phyloP scores from a whole-genome alignment of 2,888 invertebrate species.

The Automeris io region DNA sequence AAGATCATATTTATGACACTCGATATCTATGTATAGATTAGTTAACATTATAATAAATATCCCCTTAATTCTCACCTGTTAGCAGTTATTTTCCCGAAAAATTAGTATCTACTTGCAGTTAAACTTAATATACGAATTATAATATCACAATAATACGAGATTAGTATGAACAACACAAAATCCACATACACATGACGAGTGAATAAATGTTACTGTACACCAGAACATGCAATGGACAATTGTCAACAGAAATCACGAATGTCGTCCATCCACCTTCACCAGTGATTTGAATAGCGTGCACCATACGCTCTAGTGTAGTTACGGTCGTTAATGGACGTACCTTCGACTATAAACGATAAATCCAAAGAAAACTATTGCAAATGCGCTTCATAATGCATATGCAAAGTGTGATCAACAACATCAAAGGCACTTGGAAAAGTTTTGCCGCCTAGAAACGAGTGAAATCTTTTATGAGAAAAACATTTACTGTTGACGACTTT shows the following conservation, averaged over 20 bases:
- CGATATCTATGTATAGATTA: slow-evolving; percentile 23
- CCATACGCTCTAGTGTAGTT: slow-evolving; percentile 50
- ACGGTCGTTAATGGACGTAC: slow-evolving; percentile 75
- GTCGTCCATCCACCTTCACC: slow-evolving; percentile 49
- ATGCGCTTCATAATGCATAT: slow-evolving; percentile 79
- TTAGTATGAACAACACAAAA: slow-evolving; percentile 19
- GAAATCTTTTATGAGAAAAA: slow-evolving; percentile 62
- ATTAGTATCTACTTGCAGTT: slow-evolving; percentile 1
- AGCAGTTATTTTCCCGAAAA: not conserved
- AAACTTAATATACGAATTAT: slow-evolving; percentile 9
- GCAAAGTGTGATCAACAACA: slow-evolving; percentile 79
- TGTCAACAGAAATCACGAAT: slow-evolving; percentile 12
- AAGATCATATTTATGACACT: slow-evolving; percentile 2
- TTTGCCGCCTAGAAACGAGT: slow-evolving; percentile 76
- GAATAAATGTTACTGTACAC: slow-evolving; percentile 8
- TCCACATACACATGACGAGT: slow-evolving; percentile 10
- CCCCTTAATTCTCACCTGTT: not conserved
- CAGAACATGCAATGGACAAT: slow-evolving; percentile 20
- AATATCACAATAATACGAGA: slow-evolving; percentile 6
- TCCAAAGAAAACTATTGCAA: slow-evolving; percentile 79
- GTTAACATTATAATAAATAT: not conserved
- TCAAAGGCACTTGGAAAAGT: slow-evolving; percentile 77
- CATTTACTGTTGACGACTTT: slow-evolving; percentile 18
- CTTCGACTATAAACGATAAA: slow-evolving; percentile 77
- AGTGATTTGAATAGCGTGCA: slow-evolving; percentile 50